Conservation (phyloP, 1,140 invertebrate genomes). For the Dryas iulia region DNA sequence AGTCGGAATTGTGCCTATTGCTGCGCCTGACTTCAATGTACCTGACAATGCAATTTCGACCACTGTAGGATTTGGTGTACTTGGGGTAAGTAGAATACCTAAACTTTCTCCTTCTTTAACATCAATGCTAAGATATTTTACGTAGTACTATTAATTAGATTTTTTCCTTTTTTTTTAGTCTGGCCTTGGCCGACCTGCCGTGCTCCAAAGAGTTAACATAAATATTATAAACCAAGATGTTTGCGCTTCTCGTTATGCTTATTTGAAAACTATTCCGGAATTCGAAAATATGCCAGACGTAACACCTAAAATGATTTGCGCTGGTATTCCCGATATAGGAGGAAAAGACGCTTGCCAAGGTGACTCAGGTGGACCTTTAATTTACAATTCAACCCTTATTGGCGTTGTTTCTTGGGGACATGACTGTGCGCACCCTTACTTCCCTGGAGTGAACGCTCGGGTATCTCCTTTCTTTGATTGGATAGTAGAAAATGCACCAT, state of each 20-base stretch:
- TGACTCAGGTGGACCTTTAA: constrained; percentile 83
- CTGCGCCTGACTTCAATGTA: constrained; percentile 40
- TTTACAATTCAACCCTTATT: constrained; percentile 67
- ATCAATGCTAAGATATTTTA: too few species aligned
- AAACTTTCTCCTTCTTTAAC: too few species aligned
- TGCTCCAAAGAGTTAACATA: constrained; percentile 59
- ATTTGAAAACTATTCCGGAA: constrained; percentile 32
- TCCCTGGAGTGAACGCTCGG: constrained; percentile 79
- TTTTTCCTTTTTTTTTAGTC: not conserved
- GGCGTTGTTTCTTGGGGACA: constrained; percentile 82
- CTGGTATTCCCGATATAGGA: constrained; percentile 46
- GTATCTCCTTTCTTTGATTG: constrained; percentile 80
- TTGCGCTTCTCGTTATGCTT: constrained; percentile 54
- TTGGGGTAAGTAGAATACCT: constrained; percentile 46
- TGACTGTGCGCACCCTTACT: constrained; percentile 76
- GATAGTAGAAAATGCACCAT: constrained; percentile 68
- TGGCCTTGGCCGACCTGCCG: not conserved
- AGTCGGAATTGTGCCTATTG: constrained; percentile 27
- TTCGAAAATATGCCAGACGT: constrained; percentile 11
- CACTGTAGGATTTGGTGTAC: constrained; percentile 81
- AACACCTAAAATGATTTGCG: constrained; percentile 56
- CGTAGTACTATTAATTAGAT: too few species aligned
- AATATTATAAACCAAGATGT: constrained; percentile 66
- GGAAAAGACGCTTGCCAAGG: constrained; percentile 83
- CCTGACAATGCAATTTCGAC: constrained; percentile 59